phyloP scores from a whole-genome alignment of 35 echinoderm and acorn worm species.

The Heliocidaris erythrogramma region DNA sequence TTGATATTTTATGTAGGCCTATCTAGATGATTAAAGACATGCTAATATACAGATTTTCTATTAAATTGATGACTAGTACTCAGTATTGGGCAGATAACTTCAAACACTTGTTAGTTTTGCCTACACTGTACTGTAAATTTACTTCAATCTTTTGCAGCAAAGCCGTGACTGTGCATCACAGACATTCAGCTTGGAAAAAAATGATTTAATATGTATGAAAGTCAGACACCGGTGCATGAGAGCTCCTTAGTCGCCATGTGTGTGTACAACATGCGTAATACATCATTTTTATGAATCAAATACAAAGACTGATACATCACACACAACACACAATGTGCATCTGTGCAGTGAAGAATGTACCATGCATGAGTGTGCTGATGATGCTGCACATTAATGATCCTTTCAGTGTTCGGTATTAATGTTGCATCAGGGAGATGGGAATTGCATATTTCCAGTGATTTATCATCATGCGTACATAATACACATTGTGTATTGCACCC shows the following conservation, averaged over 20 bases:
- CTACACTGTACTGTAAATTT: no score
- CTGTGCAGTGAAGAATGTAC: background rate
- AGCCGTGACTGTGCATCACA: background rate
- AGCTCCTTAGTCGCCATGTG: background rate
- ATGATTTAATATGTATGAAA: background rate
- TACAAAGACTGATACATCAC: background rate
- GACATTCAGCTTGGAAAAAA: background rate
- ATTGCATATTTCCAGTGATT: no score
- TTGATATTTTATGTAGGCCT: no score
- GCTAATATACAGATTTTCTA: no score
- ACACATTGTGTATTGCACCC: no score
- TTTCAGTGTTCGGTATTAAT: background rate
- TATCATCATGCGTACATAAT: no score
- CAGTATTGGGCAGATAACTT: no score
- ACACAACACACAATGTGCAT: background rate
- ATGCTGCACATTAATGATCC: background rate
- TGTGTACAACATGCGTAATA: background rate
- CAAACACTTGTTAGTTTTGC: no score
- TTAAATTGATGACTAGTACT: no score
- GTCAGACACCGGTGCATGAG: background rate
- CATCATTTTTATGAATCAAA: constrained; percentile 13
- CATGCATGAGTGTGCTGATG: background rate
- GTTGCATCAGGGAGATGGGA: background rate
- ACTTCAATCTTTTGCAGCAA: background rate
- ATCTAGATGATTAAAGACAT: no score